phyloP scores from a whole-genome alignment of 1,140 invertebrate species.

The Pseudomyrmex dendroicus region DNA sequence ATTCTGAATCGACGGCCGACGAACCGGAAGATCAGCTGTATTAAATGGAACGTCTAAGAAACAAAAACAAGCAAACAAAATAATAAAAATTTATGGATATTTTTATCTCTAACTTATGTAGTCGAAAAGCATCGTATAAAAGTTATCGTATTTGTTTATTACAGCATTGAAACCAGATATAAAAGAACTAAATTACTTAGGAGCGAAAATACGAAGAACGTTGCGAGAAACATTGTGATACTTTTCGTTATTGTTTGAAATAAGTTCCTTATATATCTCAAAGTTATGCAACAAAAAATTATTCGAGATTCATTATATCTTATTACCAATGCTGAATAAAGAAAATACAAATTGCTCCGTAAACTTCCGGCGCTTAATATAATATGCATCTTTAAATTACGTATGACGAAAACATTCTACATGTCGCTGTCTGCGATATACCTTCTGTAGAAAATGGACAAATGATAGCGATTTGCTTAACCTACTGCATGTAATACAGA shows the following conservation, averaged over 20 bases:
- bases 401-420: too few species aligned
- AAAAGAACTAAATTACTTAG: slow-evolving; percentile 33
- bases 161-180: neutral
- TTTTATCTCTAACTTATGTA: neutral
- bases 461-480: too few species aligned
- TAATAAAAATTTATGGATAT: slow-evolving; percentile 14
- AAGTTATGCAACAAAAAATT: slow-evolving; percentile 37
- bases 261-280: slow-evolving; percentile 36
- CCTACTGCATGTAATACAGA: too few species aligned
- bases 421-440: too few species aligned
- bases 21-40: slow-evolving; percentile 1
- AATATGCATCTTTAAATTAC: too few species aligned
- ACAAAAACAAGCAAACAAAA: neutral
- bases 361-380: slow-evolving; percentile 19
- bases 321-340: slow-evolving; percentile 1
- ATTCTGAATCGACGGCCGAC: slow-evolving; percentile 30
- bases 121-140: too few species aligned
- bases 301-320: slow-evolving; percentile 19
- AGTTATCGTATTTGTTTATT: neutral
- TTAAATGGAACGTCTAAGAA: slow-evolving; percentile 43
- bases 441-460: too few species aligned
- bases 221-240: slow-evolving; percentile 27
- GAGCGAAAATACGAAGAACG: slow-evolving; percentile 12
- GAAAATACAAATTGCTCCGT: slow-evolving; percentile 6
- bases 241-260: neutral